These are phyloP conservation scores for Condylura cristata DNA, from an alignment of 2,113 vertebrate species.

Conservation along the genomic window DNA sequence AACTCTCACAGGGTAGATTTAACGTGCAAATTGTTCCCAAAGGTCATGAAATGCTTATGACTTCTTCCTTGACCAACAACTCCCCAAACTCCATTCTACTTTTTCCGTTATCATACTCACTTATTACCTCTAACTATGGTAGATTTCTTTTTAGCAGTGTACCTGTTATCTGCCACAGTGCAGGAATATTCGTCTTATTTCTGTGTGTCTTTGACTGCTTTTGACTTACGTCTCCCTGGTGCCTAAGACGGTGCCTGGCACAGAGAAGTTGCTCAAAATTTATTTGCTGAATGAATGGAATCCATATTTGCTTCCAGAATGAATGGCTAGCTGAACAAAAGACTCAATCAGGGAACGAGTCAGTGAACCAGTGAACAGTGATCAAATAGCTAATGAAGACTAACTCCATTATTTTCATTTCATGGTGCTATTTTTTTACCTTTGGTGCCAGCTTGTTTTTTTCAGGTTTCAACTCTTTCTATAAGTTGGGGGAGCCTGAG, in stretches of 20 bases:
- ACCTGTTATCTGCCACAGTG: background rate
- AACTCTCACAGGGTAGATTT: background rate
- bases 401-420: background rate
- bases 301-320: background rate
- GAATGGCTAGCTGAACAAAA: background rate
- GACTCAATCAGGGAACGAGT: background rate
- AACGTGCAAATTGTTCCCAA: slow-evolving; percentile 6
- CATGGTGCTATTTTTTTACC: background rate
- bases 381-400: background rate
- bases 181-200: background rate
- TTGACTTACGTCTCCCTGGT: background rate
- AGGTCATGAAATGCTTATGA: slow-evolving; percentile 7
- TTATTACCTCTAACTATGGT: background rate
- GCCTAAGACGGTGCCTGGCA: background rate
- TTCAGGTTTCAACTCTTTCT: background rate
- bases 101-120: background rate
- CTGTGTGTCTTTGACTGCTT: background rate
- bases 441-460: background rate
- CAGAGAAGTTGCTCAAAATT: background rate
- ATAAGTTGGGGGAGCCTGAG: background rate
- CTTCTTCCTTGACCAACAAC: background rate
- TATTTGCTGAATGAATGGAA: background rate
- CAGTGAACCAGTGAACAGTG: background rate
- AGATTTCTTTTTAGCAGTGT: background rate
- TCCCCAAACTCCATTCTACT: background rate